Evolutionary conservation across 2,113 vertebrate species (phyloP).

Genomic region (Hippocampus mohnikei): DNA sequence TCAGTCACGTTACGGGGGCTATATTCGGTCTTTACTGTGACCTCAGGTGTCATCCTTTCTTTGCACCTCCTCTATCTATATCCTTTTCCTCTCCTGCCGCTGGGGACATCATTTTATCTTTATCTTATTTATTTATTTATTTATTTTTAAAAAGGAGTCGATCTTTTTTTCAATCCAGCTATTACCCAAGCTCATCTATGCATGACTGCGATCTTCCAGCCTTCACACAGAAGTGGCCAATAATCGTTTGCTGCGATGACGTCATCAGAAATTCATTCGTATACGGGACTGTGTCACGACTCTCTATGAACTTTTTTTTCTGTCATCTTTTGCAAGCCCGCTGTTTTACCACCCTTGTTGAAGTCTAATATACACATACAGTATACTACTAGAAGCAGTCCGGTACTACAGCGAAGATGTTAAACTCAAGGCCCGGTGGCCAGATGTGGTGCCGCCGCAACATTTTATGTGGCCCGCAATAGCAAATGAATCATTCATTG

Average conservation of each 20-base stretch:
- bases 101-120: constrained; percentile 38
- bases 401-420: too few species aligned
- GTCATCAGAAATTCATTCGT: too few species aligned
- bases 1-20: constrained; percentile 58
- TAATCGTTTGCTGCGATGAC: background rate
- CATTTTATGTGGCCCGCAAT: too few species aligned
- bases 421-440: too few species aligned
- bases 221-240: background rate
- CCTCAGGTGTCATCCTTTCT: constrained; percentile 38
- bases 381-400: too few species aligned
- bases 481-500: too few species aligned
- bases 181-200: background rate
- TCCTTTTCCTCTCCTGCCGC: background rate
- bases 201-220: background rate
- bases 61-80: background rate
- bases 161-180: background rate
- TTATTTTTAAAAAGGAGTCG: constrained; percentile 18
- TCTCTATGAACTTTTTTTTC: too few species aligned
- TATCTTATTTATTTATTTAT: constrained; percentile 10
- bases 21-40: constrained; percentile 62
- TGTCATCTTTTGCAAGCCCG: too few species aligned
- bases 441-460: too few species aligned
- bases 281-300: too few species aligned
- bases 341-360: too few species aligned
- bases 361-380: too few species aligned